Conservation (phyloP, 2,113 vertebrate species). For the Ammodramus savannarum region DNA sequence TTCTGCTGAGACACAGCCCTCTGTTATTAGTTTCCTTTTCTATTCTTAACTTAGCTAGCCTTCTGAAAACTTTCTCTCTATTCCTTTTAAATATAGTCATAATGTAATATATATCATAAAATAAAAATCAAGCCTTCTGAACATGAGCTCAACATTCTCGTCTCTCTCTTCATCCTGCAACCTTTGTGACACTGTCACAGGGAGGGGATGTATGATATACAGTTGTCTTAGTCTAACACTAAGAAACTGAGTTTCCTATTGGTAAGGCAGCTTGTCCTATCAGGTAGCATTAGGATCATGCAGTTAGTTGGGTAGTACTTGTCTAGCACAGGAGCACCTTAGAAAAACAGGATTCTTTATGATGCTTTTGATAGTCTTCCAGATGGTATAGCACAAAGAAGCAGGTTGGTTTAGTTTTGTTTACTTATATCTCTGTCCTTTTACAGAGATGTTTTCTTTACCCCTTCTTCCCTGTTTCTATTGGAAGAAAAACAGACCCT, state of each 20-base stretch:
- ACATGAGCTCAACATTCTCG: no score
- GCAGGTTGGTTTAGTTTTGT: constrained; percentile 45
- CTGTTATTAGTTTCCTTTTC: no score
- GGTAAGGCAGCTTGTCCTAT: background rate
- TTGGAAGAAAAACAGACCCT: background rate
- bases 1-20: no score
- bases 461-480: background rate
- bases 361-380: background rate
- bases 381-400: background rate
- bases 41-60: no score
- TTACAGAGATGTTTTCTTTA: background rate
- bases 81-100: no score
- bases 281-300: background rate
- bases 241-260: background rate
- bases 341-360: background rate
- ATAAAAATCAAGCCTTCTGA: no score
- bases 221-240: background rate
- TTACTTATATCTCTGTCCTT: background rate
- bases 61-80: no score
- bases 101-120: no score
- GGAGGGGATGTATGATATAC: background rate
- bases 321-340: background rate
- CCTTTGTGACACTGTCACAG: no score
- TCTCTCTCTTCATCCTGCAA: no score
- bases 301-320: background rate